Conservation (phyloP, 1,140 invertebrate genomes). For the Megalopta genalis region DNA sequence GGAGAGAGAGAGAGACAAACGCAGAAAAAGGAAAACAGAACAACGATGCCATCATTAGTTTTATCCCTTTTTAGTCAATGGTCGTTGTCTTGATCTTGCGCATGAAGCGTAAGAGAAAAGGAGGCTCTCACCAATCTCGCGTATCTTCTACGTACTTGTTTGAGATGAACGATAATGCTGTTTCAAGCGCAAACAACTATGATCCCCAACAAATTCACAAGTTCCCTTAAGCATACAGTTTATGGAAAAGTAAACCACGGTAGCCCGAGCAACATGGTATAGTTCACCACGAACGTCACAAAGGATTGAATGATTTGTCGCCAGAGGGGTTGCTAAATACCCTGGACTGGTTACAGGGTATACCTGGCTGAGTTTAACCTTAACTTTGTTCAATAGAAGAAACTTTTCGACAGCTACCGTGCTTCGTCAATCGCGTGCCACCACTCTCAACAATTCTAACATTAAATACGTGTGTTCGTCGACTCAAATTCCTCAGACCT, state of each 20-base stretch:
- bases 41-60: constrained; percentile 46
- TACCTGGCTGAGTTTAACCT: constrained; percentile 63
- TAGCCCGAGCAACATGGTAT: constrained; percentile 24
- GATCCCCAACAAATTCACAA: constrained; percentile 14
- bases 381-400: constrained; percentile 49
- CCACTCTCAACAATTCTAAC: constrained; percentile 16
- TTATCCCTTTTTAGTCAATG: constrained; percentile 43
- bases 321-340: constrained; percentile 53
- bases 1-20: constrained; percentile 15
- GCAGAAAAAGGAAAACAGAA: constrained; percentile 32
- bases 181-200: constrained; percentile 15
- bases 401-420: constrained; percentile 10
- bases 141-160: constrained; percentile 23
- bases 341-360: constrained; percentile 36
- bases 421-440: constrained; percentile 8
- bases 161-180: constrained; percentile 20
- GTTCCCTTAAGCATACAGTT: constrained; percentile 12
- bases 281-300: constrained; percentile 53
- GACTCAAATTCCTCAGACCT: constrained; percentile 21
- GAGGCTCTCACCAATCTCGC: constrained; percentile 23
- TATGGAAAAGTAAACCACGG: constrained; percentile 24
- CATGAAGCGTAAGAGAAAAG: constrained; percentile 29
- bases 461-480: constrained; percentile 17
- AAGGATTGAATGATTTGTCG: constrained; percentile 51
- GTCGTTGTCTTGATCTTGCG: constrained; percentile 40